These are phyloP conservation scores for Stenopsyche tienmushanensis DNA, from an alignment of 1,140 invertebrate species.

Conservation along the genomic window DNA sequence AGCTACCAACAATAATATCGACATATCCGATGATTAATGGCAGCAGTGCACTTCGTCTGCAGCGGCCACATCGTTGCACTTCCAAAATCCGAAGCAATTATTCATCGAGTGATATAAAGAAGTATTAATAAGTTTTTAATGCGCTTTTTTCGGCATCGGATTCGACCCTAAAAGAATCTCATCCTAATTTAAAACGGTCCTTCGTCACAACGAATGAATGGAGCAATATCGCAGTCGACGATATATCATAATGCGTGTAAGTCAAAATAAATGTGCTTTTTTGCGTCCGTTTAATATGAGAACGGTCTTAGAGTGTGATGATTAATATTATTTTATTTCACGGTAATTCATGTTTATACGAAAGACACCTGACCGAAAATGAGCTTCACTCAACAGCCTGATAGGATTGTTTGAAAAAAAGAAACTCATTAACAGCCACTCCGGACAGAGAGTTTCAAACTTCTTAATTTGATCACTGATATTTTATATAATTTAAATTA, in stretches of 20 bases:
- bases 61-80: not conserved
- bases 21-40: not conserved
- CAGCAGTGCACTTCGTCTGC: not conserved
- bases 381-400: constrained; percentile 29
- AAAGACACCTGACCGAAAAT: constrained; percentile 28
- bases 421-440: constrained; percentile 35
- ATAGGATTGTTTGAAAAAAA: constrained; percentile 16
- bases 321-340: constrained; percentile 26
- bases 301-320: constrained; percentile 7
- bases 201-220: too few relatives aligned
- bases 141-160: too few relatives aligned
- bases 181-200: too few relatives aligned
- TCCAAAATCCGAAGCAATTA: not conserved
- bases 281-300: too few relatives aligned
- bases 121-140: too few relatives aligned
- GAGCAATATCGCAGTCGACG: too few relatives aligned
- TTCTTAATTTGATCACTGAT: too few relatives aligned
- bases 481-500: too few relatives aligned
- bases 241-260: too few relatives aligned
- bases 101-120: too few relatives aligned
- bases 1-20: not conserved
- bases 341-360: constrained; percentile 11
- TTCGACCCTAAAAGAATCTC: too few relatives aligned
- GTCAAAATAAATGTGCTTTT: too few relatives aligned
- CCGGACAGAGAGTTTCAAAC: not conserved